phyloP scores from a whole-genome alignment of 2,888 invertebrate species.

The Caprella mutica region DNA sequence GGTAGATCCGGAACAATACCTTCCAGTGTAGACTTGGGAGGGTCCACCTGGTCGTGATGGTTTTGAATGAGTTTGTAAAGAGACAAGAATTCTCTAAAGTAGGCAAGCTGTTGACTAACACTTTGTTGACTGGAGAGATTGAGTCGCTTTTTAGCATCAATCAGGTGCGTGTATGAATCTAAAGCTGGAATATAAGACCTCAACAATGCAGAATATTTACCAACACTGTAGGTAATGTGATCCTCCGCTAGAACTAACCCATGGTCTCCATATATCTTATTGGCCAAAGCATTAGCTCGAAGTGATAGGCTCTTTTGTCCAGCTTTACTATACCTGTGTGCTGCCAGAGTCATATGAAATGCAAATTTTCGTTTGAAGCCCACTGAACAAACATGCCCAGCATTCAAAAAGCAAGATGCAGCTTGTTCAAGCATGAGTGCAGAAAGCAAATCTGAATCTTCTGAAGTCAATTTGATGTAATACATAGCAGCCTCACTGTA shows the following conservation, averaged over 20 bases:
- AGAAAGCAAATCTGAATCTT: constrained; percentile 81
- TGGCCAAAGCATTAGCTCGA: constrained; percentile 80
- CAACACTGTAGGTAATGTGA: constrained; percentile 89
- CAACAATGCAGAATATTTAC: constrained; percentile 73
- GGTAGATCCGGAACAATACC: not conserved
- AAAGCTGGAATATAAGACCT: constrained; percentile 58
- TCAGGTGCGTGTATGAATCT: constrained; percentile 62
- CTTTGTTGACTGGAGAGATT: constrained; percentile 39
- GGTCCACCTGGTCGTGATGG: not conserved
- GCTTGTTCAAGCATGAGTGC: constrained; percentile 91
- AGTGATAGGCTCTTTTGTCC: constrained; percentile 85
- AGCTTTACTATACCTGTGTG: constrained; percentile 86
- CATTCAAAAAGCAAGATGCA: constrained; percentile 71
- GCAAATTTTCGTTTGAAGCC: constrained; percentile 83
- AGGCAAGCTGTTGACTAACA: constrained; percentile 43
- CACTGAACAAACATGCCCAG: constrained; percentile 42
- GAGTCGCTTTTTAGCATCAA: constrained; percentile 37
- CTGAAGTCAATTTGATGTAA: constrained; percentile 86
- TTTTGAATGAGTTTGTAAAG: constrained; percentile 18
- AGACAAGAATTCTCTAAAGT: constrained; percentile 24
- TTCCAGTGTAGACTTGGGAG: not conserved
- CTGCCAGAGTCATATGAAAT: constrained; percentile 91
- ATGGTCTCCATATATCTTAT: constrained; percentile 64
- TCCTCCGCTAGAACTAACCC: constrained; percentile 89
- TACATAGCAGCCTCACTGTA: constrained; percentile 90